Base-by-base conservation (phyloP, 2,797 vertebrate species). In the Coregonus sp. region DNA sequence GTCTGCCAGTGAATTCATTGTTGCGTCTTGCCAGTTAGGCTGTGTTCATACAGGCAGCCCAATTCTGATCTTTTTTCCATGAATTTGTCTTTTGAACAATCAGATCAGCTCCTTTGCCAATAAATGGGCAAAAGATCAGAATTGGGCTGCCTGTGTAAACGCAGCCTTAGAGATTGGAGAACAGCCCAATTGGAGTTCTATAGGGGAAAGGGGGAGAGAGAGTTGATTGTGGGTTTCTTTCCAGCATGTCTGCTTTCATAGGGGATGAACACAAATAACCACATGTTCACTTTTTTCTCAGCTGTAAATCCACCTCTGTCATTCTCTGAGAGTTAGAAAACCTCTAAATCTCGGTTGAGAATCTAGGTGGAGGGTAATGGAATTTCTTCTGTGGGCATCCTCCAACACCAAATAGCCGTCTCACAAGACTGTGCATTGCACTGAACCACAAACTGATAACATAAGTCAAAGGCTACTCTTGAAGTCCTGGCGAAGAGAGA, bases 371-470 rank as follows among this genome's bases (percentile, higher is more conserved):
- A 82, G 87, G 79, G 86, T 90, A 89, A 93, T 90, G 88, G 86
- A 89, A 90, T 90, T 92, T 91, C 86, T 80, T 87, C 87, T 84
- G 72, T 73, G 84, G 83, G 86, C 87, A 81, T 86, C 84, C 88
- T 86, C 80, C 85, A 87, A 83, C 88, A 89, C 84, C 82, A 84
- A 88, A 89, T 85, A 85, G 81, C 85, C 84, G 87, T 89, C 90
- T 93, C 89, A 88, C 87, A 83, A 84, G 84, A 82, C 88, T 89
- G 86, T 84, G 85, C 84, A 81, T 79, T 56, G 75, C 87, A 83
- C 81, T 86, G 82, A 88, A 87, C 83, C 85, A 79, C 85, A 75
- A 80, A 86, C 90, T 87, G 91, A 91, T 93, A 90, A 93, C 88
- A 86, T 79, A 88, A 88, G 87, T 90, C 89, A 90, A 84, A 88